A percentile compares a stretch with the other conserved stretches of the same genome.
Conservation (phyloP, 2,888 invertebrate genomes). For the Nezara viridula region DNA sequence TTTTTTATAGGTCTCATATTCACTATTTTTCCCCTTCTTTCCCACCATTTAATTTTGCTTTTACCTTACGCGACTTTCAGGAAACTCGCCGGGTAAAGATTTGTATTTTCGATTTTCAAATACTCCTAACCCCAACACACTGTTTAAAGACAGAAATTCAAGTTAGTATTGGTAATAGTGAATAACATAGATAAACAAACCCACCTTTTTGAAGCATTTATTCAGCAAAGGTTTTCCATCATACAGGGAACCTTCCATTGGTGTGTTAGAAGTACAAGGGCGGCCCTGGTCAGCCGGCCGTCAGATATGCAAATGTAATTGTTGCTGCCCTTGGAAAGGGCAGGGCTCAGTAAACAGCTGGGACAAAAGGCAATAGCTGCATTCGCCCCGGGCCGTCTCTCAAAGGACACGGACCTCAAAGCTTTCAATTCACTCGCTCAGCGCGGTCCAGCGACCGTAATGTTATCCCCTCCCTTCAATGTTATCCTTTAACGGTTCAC, state of each 20-base stretch:
- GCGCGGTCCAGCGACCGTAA: not conserved
- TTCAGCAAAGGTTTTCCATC: not conserved
- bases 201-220: no score
- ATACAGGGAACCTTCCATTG: not conserved
- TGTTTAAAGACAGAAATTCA: no score
- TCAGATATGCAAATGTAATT: constrained; percentile 41
- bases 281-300: not conserved
- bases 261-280: not conserved
- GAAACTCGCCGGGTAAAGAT: no score
- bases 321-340: constrained; percentile 13
- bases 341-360: constrained; percentile 4
- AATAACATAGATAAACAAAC: no score
- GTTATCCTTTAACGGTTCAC: not conserved
- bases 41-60: no score
- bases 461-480: not conserved
- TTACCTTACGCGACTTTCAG: no score
- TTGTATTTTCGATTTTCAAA: no score
- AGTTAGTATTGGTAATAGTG: no score
- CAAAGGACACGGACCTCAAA: constrained; percentile 31
- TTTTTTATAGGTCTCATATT: no score
- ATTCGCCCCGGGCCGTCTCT: constrained; percentile 11
- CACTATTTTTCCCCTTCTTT: no score
- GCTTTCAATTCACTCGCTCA: not conserved
- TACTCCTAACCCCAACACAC: no score
- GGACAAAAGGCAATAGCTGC: constrained; percentile 36